Evolutionary conservation across 2,797 vertebrate species (phyloP).

Genomic region (Simalia tracyae): DNA sequence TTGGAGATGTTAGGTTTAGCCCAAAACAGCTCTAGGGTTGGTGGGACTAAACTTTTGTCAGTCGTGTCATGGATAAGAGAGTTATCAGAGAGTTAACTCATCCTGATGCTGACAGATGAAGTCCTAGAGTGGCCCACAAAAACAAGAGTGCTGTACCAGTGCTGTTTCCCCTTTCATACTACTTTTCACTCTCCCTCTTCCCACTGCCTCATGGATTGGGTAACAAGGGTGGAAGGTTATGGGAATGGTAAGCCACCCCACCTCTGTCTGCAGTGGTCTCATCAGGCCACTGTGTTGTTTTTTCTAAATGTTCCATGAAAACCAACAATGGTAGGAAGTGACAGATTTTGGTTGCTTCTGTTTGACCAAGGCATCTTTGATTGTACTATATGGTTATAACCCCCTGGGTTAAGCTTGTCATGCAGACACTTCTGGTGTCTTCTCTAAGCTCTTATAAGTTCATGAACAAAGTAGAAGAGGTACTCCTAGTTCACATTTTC

Average conservation of each 20-base stretch:
- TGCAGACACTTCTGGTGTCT: not conserved
- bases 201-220: not conserved
- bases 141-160: not conserved
- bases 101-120: not conserved
- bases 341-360: not conserved
- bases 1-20: not conserved
- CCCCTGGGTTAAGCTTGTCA: not conserved
- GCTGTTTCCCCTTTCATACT: not conserved
- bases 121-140: not conserved
- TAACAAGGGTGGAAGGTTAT: not conserved
- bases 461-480: not conserved
- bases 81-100: not conserved
- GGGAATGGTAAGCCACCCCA: not conserved
- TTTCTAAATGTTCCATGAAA: not conserved
- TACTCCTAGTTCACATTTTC: not conserved
- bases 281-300: not conserved
- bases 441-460: not conserved
- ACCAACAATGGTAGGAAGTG: not conserved
- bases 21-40: not conserved
- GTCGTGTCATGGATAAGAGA: not conserved
- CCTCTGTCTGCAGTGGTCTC: not conserved
- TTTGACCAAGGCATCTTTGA: not conserved
- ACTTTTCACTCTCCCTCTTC: not conserved
- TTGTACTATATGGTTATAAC: not conserved
- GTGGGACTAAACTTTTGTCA: not conserved